Evolutionary conservation across 1,140 invertebrate genomes (phyloP), one percentile per base, ranked within the genome.

Genomic region (Aphaenogaster ashmeadi): DNA sequence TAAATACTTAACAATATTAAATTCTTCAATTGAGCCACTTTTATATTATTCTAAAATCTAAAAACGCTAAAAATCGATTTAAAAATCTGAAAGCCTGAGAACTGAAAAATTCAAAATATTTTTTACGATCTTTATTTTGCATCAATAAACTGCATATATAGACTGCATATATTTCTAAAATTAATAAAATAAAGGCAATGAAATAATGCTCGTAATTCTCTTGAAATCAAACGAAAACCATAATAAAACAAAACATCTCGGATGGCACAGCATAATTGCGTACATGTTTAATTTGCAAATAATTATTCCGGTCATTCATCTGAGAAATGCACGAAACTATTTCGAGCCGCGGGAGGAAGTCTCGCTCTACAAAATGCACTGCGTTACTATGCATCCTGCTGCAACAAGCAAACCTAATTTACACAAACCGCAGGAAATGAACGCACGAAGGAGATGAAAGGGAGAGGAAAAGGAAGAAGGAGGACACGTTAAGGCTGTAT

Each of bases 371-470:
- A 84, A 84, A 84, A 84, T 75, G 56, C 69, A 60, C 69, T 84
- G 13, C 33, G 69, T 84, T 84, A 84, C 80, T 75, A 62, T 84
- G 69, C 56, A 62, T 69, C 69, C 80, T 50, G 69, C 54, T 84
- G 69, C 80, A 84, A 84, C 54, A 47, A 75, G 80, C 69, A 84
- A 84, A 84, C 80, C 80, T 84, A 84, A 84, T 84, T 84, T 84
- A 84, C 80, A 84, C 80, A 84, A 84, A 84, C 80, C 69, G 80
- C 69, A 84, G 80, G 80, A 84, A 84, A 84, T 84, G 56, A 84
- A 84, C 69, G 54, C 69, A 84, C 80, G 69, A 75, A 75, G 80
- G 54, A 71, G 80, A 75, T 84, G 80, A 84, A 84, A 62, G 80
- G 8, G 56, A 84, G 54, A 84, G 69, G 69, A 62, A 84, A 74